Evolutionary conservation across 2,113 vertebrate genomes (phyloP), one percentile per base, ranked within the genome.

Genomic region (Phalacrocorax carbo): DNA sequence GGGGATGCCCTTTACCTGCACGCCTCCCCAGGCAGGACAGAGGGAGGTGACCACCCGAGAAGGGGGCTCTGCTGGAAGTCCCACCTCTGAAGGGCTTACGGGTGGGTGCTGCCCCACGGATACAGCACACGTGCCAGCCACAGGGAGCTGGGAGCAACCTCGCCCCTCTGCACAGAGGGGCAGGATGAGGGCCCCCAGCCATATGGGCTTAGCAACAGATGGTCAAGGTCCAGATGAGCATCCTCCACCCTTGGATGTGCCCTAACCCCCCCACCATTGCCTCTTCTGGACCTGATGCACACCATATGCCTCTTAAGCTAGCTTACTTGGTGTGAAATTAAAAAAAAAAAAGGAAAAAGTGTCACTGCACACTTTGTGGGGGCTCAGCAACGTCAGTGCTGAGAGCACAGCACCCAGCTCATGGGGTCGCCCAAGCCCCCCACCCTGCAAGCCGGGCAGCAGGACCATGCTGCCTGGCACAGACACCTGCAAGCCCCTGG

Each of bases 131-230:
- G 2, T 10, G 42, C 51, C 51, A 19, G 4, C 22, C 18, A 3
- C 1, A 17, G 32, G 69, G 58, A 26, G 38, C 68, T 36, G 68
- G 36, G 36, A 36, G 23, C 34, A 26, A 11, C 21, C 34, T 14
- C 77, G 10, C 10, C 60, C 38, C 26, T 3, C 49, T 8, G 48
- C 61, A 15, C 11, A 22, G 70, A 11, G 51, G 34, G 17, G 10
- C 13, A 5, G 34, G 51, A 26, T 1, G 13, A 14, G 70, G 49
- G 40, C 38, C 30, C 34, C 42, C 51, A 32, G 8, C 42, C 61
- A 6, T 1, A 13, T 0, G 2, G 51, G n/a, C 6, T 73, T 11
- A 57, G 40, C 3, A 1, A 32, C 14, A 23, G 60, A 44, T 4
- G 5, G 2, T 26, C 0, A 1, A 52, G 38, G 65, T 26, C 46